A percentile compares a stretch with the other conserved stretches of the same genome.
phyloP scores from a whole-genome alignment of 2,797 vertebrate species.

The Steatocranus sp. region DNA sequence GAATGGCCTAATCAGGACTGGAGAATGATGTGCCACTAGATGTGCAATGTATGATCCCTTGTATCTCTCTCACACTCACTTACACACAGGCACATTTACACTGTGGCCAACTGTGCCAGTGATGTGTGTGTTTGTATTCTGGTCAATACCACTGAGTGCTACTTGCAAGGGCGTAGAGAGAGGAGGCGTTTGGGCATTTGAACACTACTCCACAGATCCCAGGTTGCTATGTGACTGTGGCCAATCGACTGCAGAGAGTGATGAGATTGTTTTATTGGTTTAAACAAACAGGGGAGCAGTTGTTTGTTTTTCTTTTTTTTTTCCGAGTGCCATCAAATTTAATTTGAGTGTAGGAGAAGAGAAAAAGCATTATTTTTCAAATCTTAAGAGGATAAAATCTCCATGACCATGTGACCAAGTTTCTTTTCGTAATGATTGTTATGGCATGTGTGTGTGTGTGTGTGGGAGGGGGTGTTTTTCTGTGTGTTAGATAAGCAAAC shows the following conservation, averaged over 20 bases:
- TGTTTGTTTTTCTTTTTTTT: conserved; percentile 3
- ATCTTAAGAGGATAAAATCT: background rate
- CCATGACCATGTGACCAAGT: conserved; percentile 50
- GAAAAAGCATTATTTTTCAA: background rate
- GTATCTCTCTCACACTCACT: background rate
- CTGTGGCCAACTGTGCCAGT: background rate
- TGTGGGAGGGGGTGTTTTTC: background rate
- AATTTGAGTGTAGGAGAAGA: background rate
- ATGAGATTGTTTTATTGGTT: conserved; percentile 12
- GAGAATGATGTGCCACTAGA: conserved; percentile 51
- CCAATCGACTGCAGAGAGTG: conserved; percentile 3
- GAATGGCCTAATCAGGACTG: conserved; percentile 31
- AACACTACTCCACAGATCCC: conserved; percentile 53
- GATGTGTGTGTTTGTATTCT: conserved; percentile 35
- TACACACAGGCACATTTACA: conserved; percentile 5
- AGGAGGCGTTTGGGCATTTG: conserved; percentile 20
- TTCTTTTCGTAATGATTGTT: background rate
- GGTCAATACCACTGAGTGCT: conserved; percentile 45
- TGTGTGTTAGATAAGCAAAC: background rate
- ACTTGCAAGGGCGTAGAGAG: background rate
- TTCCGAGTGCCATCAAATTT: conserved; percentile 57
- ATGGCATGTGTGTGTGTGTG: background rate
- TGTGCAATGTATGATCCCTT: conserved; percentile 54
- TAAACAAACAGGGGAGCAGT: conserved; percentile 3
- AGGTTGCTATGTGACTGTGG: conserved; percentile 34